Base-by-base conservation (phyloP, 2,888 invertebrate genomes). In the Leucophenga maculata region DNA sequence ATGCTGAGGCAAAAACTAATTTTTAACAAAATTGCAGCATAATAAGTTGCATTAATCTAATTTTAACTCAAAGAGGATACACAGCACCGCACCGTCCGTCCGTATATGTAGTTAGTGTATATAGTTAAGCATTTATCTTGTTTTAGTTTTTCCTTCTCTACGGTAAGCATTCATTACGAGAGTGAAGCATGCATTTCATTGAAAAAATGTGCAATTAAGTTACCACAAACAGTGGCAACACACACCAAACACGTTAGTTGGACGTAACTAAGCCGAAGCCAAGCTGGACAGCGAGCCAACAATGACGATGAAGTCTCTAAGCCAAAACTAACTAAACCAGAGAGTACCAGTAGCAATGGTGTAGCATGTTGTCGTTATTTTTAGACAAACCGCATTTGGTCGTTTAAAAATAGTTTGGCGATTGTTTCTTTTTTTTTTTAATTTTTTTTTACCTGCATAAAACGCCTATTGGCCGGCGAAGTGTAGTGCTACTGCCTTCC, bases 331-430 rank as follows among this genome's bases (percentile, higher is more conserved):
- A 39, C 39, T 22, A 54, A 60, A 60, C 39, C 59, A 60, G 16
- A 39, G 22, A 26, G 20, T 20, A 20, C 31, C 31, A 26, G 20
- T 20, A 20, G 57, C 31, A 26, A 16, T 16, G 18, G n/a, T 14
- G 57, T 57, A 52, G 16, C 2, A 52, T 55, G 54, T 13, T 39
- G 57, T 16, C 57, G 26, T 60, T 78, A 78, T 78, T 78, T 78
- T 78, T 78, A 78, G 78, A 73, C 73, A 76, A 75, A 75, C 73
- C 75, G 74, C 75, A 77, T 74, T 76, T 75, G 73, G 72, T 60
- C 59, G 59, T 60, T 60, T 60, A 60, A 60, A 60, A 60, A 60
- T 60, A 60, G 59, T 60, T 60, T 60, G 16, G 4, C 32, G 32
- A 16, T 60, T 39, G n/a, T 14, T 14, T 50, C 4, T 26, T 26